phyloP scores from a whole-genome alignment of 2,797 vertebrate genomes.

The Danio aesculapii region DNA sequence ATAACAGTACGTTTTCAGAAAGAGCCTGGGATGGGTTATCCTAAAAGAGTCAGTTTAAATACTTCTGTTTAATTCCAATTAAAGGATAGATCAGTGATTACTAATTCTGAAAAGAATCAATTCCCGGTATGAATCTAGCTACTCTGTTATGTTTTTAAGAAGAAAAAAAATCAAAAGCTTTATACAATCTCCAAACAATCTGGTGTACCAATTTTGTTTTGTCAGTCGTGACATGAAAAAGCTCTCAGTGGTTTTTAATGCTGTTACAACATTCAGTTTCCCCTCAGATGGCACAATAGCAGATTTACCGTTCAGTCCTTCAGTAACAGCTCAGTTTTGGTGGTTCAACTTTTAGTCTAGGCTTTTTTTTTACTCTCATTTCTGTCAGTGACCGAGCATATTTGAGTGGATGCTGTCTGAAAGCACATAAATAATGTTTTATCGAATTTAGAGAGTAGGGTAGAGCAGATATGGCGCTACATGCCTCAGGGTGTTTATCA shows the following conservation, averaged over 20 bases:
- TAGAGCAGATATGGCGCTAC: background rate
- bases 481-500: slow-evolving; percentile 26
- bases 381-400: background rate
- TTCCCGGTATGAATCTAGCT: background rate
- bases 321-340: slow-evolving; percentile 2
- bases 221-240: slow-evolving; percentile 17
- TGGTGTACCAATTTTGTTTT: slow-evolving; percentile 1
- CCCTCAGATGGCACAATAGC: slow-evolving; percentile 4
- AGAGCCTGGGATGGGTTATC: too few relatives aligned
- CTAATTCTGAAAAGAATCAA: background rate
- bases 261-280: slow-evolving; percentile 12
- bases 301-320: background rate
- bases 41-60: too few relatives aligned
- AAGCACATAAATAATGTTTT: background rate
- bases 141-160: background rate
- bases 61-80: too few relatives aligned
- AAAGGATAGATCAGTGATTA: background rate
- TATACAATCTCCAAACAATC: background rate
- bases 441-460: slow-evolving; percentile 1
- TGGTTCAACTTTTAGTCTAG: background rate
- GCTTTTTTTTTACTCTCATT: background rate
- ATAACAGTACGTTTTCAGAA: too few relatives aligned
- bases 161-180: background rate
- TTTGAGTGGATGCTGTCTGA: slow-evolving; percentile 8
- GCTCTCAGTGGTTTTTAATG: slow-evolving; percentile 24